Evolutionary conservation across 2,797 vertebrate genomes (phyloP).

Genomic region (Mormyrus proboscirostris): DNA sequence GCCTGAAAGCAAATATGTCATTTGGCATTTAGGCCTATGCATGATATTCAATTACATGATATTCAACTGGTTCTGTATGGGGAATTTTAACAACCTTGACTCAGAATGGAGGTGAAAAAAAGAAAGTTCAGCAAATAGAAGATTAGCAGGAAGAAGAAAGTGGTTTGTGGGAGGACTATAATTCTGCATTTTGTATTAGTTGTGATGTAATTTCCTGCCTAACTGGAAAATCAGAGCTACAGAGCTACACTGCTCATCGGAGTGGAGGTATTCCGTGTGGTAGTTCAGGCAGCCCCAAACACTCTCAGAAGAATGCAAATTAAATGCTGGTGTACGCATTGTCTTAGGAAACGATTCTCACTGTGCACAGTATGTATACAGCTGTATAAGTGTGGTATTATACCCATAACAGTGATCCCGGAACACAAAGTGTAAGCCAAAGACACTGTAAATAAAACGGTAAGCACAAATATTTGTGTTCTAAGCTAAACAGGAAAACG

Average conservation of each 20-base stretch:
- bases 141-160: constrained; percentile 45
- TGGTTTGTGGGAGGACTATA: constrained; percentile 46
- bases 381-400: background rate
- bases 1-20: background rate
- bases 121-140: constrained; percentile 23
- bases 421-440: background rate
- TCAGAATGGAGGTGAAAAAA: background rate
- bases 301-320: background rate
- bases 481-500: background rate
- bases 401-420: background rate
- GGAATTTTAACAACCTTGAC: background rate
- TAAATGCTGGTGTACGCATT: background rate
- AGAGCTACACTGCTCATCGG: background rate
- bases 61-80: background rate
- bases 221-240: background rate
- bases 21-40: background rate
- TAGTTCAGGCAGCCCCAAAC: background rate
- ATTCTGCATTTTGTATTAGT: constrained; percentile 33
- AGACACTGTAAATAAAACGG: background rate
- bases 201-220: constrained; percentile 44
- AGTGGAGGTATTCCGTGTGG: background rate
- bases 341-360: background rate
- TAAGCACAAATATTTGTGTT: background rate
- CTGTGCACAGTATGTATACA: background rate
- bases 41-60: background rate